Conservation (phyloP, 2,797 vertebrate species). For the Manis crassicaudata region DNA sequence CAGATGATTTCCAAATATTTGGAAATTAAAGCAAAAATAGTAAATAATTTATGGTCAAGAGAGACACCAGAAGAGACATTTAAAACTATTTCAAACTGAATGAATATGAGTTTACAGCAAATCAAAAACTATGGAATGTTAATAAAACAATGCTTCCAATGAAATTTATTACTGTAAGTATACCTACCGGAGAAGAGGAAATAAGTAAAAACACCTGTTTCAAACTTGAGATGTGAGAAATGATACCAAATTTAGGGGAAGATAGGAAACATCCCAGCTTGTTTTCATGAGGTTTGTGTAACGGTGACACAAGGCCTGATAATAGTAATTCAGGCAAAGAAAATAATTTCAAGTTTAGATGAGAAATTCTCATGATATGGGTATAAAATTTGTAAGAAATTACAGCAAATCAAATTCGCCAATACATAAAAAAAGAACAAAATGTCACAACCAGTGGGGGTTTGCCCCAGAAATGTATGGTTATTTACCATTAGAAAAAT, state of each 20-base stretch:
- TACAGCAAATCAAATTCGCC: neutral
- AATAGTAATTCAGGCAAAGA: neutral
- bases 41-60: neutral
- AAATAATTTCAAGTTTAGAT: neutral
- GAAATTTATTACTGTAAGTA: neutral
- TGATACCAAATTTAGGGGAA: neutral
- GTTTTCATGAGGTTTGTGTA: neutral
- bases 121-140: neutral
- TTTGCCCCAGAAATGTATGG: neutral
- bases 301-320: neutral
- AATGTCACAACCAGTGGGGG: neutral
- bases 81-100: neutral
- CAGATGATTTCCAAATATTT: neutral
- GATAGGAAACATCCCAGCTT: neutral
- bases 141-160: neutral
- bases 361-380: neutral
- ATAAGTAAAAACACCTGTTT: neutral
- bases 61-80: neutral
- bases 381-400: neutral
- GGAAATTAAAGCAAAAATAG: neutral
- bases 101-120: neutral
- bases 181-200: neutral
- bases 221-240: neutral
- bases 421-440: neutral
- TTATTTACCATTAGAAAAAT: conserved; percentile 13